These are phyloP conservation scores for Perithous albicinctus DNA, from an alignment of 2,888 invertebrate genomes.

Conservation along the genomic window DNA sequence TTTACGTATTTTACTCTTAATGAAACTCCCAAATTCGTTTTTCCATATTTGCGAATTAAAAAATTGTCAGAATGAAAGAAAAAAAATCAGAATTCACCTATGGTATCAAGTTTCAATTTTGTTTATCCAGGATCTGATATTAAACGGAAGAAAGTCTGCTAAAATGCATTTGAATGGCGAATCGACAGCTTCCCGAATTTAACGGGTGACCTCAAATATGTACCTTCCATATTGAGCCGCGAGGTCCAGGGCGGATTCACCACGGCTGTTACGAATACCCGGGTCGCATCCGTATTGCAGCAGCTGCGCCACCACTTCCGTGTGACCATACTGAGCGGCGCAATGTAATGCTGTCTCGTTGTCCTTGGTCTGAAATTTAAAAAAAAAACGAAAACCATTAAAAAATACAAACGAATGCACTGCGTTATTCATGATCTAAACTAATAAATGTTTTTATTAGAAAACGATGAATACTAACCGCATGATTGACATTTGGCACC, in stretches of 20 bases:
- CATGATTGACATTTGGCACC: constrained; percentile 93
- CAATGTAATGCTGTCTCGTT: constrained; percentile 97
- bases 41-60: too few relatives aligned
- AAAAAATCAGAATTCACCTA: too few relatives aligned
- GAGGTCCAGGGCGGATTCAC: constrained; percentile 97
- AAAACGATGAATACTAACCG: constrained; percentile 86
- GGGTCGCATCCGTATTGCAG: constrained; percentile 95
- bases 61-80: too few relatives aligned
- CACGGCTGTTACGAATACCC: constrained; percentile 93
- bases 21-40: too few relatives aligned
- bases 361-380: constrained; percentile 91
- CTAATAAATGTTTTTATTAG: neutral
- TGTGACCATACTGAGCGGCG: constrained; percentile 97
- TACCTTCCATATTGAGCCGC: constrained; percentile 96
- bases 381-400: constrained; percentile 15
- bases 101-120: too few relatives aligned
- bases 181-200: constrained; percentile 6
- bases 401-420: neutral
- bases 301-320: constrained; percentile 92
- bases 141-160: neutral
- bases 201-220: constrained; percentile 73
- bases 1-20: too few relatives aligned
- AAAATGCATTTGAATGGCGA: constrained; percentile 1
- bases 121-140: neutral
- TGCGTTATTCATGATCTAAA: neutral